Evolutionary conservation across 2,888 invertebrate genomes (phyloP), one percentile per base, ranked within the genome.

Genomic region (Laothoe populi): DNA sequence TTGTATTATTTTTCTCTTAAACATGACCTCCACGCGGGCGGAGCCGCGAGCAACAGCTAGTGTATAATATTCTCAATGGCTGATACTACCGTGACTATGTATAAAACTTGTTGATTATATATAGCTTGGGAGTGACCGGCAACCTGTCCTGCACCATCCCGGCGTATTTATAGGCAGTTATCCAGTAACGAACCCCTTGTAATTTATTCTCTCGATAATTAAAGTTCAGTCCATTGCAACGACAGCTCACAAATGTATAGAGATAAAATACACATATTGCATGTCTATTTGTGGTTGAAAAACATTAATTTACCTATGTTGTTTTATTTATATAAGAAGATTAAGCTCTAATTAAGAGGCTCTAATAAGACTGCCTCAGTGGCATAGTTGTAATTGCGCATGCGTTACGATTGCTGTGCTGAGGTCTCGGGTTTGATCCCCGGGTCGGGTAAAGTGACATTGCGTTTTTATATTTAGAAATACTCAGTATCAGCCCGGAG

Each of bases 71-170:
- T 16, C 13, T n/a, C 42, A 42, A 16, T 8, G 19, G 19, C 44
- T 44, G 19, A 44, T 8, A 8, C 19, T 8, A 35, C 4, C 10
- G 16, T 19, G 0, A 8, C 4, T 11, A 4, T 53, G 35, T 19
- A 53, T 53, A 19, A 53, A 53, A 53, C 53, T 53, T 53, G 53
- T 53, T 53, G 31, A 19, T 16, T 53, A 53, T 53, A 53, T 53
- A 35, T 53, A 35, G 53, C 53, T 19, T 10, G 64, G 67, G 66
- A 62, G 60, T 60, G 70, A 7, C 59, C 21, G 35, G 59, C 57
- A 59, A 64, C 63, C 64, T 68, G 68, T 68, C 66, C 44, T 31
- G 59, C 19, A 64, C 67, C 64, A 70, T 73, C 73, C 66, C 73
- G 67, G 67, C 46, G 40, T 73, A 64, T 62, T 63, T 46, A 68